Evolutionary conservation across 2,797 vertebrate genomes (phyloP), one percentile per base, ranked within the genome.

Genomic region (Aselliscus stoliczkanus): DNA sequence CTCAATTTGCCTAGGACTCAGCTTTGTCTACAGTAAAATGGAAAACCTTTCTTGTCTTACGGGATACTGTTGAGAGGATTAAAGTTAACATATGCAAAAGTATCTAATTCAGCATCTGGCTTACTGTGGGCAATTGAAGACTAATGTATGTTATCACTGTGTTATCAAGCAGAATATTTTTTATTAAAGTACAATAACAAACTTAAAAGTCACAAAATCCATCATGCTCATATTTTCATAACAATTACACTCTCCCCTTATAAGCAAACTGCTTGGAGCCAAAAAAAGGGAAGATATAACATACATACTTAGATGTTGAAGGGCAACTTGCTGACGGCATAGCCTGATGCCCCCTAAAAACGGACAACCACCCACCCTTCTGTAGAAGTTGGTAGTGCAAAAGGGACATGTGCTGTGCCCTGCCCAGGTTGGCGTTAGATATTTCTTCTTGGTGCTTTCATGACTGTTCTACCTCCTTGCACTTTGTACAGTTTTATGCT

Each of bases 111-210:
- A 65, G 27, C 25, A 9, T 60, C 29, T 60, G 39, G 9, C 5
- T 69, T 88, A 47, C 20, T 39, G 12, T 64, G 14, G 12, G 4
- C 34, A 67, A 60, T 54, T 20, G 20, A 54, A 88, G 70, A 75
- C 2, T 13, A 9, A 42, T 70, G 18, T 10, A 23, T 75, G 23
- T 81, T 52, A 88, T 81, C 83, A 85, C 52, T 44, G 5, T 92
- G 27, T 34, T 34, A 86, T 75, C 25, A 54, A 67, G 82, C 11
- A 70, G 23, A 50, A 75, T 75, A 17, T 62, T 90, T 76, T 75
- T 93, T 54, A 25, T 62, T 52, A 89, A 95, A 31, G 18, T 85
- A 29, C 29, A 88, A 10, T 86, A n/a, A 60, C 44, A 90, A 93
- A 77, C 13, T 67, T 77, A 50, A 83, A 39, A 84, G 39, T 44